phyloP scores from a whole-genome alignment of 2,113 vertebrate species.

The Orycteropus afer region DNA sequence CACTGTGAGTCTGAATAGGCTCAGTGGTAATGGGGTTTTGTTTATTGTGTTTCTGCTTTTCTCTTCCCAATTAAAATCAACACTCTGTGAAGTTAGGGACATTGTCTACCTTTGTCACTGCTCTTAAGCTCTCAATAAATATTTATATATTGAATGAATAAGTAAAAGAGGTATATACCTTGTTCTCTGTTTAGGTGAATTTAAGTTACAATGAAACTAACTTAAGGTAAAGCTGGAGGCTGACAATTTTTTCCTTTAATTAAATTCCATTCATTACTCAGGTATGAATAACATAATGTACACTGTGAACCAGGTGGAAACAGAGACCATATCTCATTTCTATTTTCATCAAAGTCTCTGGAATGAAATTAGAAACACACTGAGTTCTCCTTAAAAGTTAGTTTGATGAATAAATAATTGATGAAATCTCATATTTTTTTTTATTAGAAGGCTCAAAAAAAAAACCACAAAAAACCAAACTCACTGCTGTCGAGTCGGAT shows the following conservation, averaged over 20 bases:
- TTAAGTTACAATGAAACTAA: conserved; percentile 16
- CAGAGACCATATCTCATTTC: background rate
- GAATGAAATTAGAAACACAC: background rate
- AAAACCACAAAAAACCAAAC: too few relatives aligned
- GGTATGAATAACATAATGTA: background rate
- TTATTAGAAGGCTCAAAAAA: too few relatives aligned
- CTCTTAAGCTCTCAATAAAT: background rate
- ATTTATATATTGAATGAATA: background rate
- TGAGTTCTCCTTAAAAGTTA: background rate
- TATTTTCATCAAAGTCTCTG: background rate
- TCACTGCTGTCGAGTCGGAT: too few relatives aligned
- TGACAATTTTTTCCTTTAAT: background rate
- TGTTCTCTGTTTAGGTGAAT: background rate
- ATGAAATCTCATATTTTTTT: background rate
- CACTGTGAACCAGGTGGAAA: background rate
- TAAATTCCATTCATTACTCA: conserved; percentile 2
- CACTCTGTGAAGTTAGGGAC: background rate
- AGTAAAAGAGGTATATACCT: background rate
- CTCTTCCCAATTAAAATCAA: background rate
- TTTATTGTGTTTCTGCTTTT: background rate
- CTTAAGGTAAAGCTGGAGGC: background rate
- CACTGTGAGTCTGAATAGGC: background rate
- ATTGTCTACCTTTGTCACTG: background rate
- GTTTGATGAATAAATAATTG: background rate
- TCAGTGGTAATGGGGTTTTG: background rate